phyloP scores from a whole-genome alignment of 2,888 invertebrate genomes.

The Graphium colonna region DNA sequence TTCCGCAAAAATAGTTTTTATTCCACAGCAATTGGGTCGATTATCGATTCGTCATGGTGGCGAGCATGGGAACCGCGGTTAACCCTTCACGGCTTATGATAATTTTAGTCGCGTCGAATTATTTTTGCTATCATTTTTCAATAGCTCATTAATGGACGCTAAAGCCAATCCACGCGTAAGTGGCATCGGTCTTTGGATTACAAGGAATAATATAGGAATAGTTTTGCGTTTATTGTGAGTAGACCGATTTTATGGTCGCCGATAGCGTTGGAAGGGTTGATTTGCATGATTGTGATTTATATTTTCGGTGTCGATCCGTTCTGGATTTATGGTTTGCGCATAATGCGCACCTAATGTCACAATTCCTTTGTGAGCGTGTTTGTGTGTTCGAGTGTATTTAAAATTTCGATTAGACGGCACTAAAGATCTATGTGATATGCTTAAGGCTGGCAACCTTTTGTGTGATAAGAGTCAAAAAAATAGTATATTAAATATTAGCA shows the following conservation, averaged over 20 bases:
- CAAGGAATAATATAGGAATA: constrained; percentile 48
- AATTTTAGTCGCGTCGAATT: constrained; percentile 63
- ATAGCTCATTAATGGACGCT: constrained; percentile 72
- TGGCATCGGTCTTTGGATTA: constrained; percentile 52
- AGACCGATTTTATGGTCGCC: constrained; percentile 73
- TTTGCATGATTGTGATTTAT: constrained; percentile 79
- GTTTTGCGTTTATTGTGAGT: constrained; percentile 54
- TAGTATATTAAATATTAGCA: no score
- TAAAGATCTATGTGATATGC: no score
- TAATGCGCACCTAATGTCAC: constrained; percentile 41
- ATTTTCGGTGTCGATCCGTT: constrained; percentile 41
- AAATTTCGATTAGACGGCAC: not conserved
- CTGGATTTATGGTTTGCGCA: constrained; percentile 45
- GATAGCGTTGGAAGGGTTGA: constrained; percentile 59
- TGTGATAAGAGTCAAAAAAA: no score
- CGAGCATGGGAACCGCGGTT: constrained; percentile 47
- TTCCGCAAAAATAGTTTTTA: constrained; percentile 18
- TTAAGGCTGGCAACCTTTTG: no score
- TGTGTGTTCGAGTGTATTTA: not conserved
- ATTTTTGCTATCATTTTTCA: constrained; percentile 79
- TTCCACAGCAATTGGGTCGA: constrained; percentile 19
- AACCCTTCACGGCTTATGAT: constrained; percentile 70
- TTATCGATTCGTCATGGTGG: constrained; percentile 22
- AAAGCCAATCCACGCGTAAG: constrained; percentile 64
- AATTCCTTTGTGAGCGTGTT: constrained; percentile 16